These are phyloP conservation scores for Xylota sylvarum DNA, from an alignment of 2,888 invertebrate genomes.

Conservation along the genomic window DNA sequence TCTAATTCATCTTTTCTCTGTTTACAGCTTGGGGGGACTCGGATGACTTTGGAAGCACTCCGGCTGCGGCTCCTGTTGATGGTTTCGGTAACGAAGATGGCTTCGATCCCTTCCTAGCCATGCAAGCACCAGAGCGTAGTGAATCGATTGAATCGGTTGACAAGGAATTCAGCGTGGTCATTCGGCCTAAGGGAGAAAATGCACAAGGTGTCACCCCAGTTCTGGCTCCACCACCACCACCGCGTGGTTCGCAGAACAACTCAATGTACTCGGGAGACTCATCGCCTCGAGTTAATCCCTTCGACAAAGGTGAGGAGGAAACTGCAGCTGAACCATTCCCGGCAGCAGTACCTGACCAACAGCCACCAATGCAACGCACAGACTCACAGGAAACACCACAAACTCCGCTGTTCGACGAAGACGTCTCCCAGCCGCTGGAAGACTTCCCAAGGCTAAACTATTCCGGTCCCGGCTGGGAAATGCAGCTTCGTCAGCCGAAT, in stretches of 20 bases:
- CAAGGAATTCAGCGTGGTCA: conserved; percentile 92
- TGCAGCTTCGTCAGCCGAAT: conserved; percentile 97
- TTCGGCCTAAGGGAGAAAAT: conserved; percentile 86
- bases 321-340: conserved; percentile 80
- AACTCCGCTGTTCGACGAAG: conserved; percentile 97
- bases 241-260: conserved; percentile 79
- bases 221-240: conserved; percentile 89
- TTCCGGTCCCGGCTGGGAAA: conserved; percentile 96
- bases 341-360: conserved; percentile 79
- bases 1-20: background rate
- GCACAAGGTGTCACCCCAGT: conserved; percentile 88
- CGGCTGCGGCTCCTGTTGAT: conserved; percentile 79
- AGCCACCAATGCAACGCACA: conserved; percentile 84
- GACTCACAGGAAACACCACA: conserved; percentile 93
- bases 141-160: conserved; percentile 91
- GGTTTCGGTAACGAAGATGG: conserved; percentile 90
- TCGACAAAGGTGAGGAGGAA: conserved; percentile 87
- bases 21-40: conserved; percentile 83
- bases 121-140: conserved; percentile 89
- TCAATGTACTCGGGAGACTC: conserved; percentile 85
- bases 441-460: conserved; percentile 94
- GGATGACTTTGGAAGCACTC: conserved; percentile 82
- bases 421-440: conserved; percentile 95
- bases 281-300: conserved; percentile 91
- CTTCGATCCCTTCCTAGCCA: conserved; percentile 92